These are phyloP conservation scores for Villa cingulata DNA, from an alignment of 2,888 invertebrate genomes.

Conservation along the genomic window DNA sequence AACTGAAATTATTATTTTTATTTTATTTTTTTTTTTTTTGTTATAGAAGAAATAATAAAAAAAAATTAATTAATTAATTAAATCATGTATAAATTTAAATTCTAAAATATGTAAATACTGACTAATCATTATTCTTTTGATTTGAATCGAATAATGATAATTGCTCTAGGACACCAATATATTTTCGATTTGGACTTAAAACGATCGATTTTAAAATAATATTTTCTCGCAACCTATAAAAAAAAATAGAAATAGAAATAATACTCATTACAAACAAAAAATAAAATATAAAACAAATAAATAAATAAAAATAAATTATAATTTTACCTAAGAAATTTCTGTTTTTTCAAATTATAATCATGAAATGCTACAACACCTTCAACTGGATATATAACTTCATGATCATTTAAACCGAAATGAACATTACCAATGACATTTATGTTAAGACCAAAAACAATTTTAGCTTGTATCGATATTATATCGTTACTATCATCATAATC, in stretches of 20 bases:
- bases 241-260: not conserved
- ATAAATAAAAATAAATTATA: not conserved
- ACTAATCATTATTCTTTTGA: not conserved
- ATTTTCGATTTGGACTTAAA: constrained; percentile 28
- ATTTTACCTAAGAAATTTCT: constrained; percentile 49
- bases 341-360: constrained; percentile 55
- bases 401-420: constrained; percentile 50
- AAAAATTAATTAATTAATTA: too few relatives aligned
- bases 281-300: not conserved
- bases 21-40: too few relatives aligned
- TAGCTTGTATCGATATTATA: constrained; percentile 23
- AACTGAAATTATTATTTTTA: constrained; percentile 4
- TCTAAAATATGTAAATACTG: too few relatives aligned
- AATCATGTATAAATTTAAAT: too few relatives aligned
- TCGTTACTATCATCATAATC: not conserved
- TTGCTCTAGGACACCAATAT: constrained; percentile 29
- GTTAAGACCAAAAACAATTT: constrained; percentile 33
- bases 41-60: too few relatives aligned
- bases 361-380: constrained; percentile 64
- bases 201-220: constrained; percentile 25
- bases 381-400: constrained; percentile 67
- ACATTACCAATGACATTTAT: constrained; percentile 48
- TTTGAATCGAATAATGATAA: not conserved
- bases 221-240: constrained; percentile 27
- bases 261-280: not conserved